A percentile compares a stretch with the other conserved stretches of the same genome.
Evolutionary conservation across 2,888 invertebrate species (phyloP).

Genomic region (Heliconius sara): DNA sequence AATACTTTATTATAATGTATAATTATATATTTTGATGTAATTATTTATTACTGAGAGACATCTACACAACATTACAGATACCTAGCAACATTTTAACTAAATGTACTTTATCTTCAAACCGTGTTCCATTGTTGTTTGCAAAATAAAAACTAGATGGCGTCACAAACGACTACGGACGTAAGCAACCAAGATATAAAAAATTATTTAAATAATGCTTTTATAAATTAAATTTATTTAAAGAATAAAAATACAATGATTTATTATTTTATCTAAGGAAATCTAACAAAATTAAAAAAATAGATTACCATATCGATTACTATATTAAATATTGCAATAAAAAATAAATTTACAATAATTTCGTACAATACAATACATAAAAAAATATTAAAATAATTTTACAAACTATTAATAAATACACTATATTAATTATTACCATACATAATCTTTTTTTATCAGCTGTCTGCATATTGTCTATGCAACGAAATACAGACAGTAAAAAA

Average conservation of each 20-base stretch:
- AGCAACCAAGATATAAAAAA: not conserved
- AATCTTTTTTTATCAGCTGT: constrained; percentile 11
- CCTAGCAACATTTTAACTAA: too few relatives aligned
- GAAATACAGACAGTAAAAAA: constrained; percentile 38
- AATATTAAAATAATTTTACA: not conserved
- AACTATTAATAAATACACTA: not conserved
- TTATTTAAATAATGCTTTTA: not conserved
- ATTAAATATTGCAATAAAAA: too few relatives aligned
- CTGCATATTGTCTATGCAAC: constrained; percentile 38
- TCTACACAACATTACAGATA: not conserved
- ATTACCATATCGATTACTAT: too few relatives aligned
- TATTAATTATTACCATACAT: not conserved
- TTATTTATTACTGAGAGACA: not conserved
- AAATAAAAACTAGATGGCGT: not conserved
- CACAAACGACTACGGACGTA: not conserved
- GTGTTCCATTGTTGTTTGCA: not conserved
- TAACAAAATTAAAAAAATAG: too few relatives aligned
- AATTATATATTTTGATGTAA: too few relatives aligned
- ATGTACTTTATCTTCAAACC: not conserved
- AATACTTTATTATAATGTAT: too few relatives aligned
- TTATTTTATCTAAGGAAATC: not conserved
- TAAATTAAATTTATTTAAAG: not conserved
- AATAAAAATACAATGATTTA: not conserved
- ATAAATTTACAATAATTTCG: too few relatives aligned
- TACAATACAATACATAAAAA: not conserved